Evolutionary conservation across 2,113 vertebrate species (phyloP).

Genomic region (Plestiodon gilberti): DNA sequence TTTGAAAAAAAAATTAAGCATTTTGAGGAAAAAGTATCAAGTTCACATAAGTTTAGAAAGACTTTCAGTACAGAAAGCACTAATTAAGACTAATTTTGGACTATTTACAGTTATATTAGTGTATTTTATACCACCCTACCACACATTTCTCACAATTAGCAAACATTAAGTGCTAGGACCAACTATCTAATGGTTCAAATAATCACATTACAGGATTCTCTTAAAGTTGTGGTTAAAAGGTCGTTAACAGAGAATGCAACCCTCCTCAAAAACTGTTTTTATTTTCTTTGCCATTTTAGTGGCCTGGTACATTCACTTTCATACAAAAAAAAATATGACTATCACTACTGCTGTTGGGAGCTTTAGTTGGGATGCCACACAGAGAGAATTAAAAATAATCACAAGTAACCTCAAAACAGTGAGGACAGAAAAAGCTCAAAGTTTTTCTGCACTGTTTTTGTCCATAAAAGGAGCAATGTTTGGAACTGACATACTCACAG

Average conservation of each 20-base stretch:
- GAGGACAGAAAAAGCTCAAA: neutral
- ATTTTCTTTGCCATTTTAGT: neutral
- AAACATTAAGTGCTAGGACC: neutral
- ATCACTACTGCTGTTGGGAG: too few relatives aligned
- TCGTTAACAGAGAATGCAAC: neutral
- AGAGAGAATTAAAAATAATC: neutral
- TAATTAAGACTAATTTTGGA: neutral
- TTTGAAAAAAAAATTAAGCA: too few relatives aligned
- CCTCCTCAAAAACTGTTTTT: too few relatives aligned
- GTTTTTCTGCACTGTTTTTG: neutral
- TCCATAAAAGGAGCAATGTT: neutral
- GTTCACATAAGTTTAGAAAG: neutral
- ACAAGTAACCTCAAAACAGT: neutral
- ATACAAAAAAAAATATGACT: too few relatives aligned
- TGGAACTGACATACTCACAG: neutral
- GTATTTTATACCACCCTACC: neutral
- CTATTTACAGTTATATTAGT: neutral
- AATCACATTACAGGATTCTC: neutral
- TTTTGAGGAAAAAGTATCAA: constrained; percentile 50
- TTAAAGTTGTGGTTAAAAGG: neutral
- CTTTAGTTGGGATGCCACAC: too few relatives aligned
- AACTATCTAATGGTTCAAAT: neutral
- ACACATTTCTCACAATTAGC: neutral
- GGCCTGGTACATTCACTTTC: neutral
- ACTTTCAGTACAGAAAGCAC: neutral